Conservation (phyloP, 2,113 vertebrate species). For the Taurulus bubalis region DNA sequence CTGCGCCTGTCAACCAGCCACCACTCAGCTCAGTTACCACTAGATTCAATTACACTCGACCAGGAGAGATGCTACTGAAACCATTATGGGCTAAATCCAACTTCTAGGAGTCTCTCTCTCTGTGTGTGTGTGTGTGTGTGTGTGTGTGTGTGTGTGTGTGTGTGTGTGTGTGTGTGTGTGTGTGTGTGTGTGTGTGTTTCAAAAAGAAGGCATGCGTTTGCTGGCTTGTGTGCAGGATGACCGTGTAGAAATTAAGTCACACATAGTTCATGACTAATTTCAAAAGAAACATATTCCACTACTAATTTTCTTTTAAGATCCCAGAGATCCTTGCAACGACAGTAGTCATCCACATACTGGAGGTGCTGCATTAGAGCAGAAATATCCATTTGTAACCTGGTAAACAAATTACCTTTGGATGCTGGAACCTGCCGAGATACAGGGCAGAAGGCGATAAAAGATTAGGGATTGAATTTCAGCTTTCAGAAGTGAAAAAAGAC, state of each 20-base stretch:
- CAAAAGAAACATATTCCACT: constrained; percentile 19
- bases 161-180: not conserved
- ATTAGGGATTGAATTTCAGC: constrained; percentile 43
- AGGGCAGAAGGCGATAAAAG: constrained; percentile 42
- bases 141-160: not conserved
- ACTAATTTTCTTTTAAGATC: constrained; percentile 2
- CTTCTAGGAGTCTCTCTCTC: constrained; percentile 29
- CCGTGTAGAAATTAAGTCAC: not conserved
- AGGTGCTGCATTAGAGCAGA: constrained; percentile 1
- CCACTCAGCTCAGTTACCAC: constrained; percentile 62
- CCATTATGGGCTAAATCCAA: constrained; percentile 64
- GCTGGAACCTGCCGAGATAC: constrained; percentile 31
- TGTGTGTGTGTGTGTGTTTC: not conserved
- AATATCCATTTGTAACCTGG: constrained; percentile 23
- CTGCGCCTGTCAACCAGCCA: constrained; percentile 68
- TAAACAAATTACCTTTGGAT: constrained; percentile 63
- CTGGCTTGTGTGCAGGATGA: not conserved
- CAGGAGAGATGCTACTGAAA: constrained; percentile 56
- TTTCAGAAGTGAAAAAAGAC: constrained; percentile 49
- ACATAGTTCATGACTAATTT: constrained; percentile 28
- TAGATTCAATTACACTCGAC: constrained; percentile 72
- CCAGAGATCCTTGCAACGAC: not conserved
- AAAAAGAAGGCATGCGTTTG: constrained; percentile 7
- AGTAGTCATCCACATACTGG: not conserved
- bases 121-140: not conserved